Evolutionary conservation across 2,888 invertebrate species (phyloP).

Genomic region (Papilio gigon): DNA sequence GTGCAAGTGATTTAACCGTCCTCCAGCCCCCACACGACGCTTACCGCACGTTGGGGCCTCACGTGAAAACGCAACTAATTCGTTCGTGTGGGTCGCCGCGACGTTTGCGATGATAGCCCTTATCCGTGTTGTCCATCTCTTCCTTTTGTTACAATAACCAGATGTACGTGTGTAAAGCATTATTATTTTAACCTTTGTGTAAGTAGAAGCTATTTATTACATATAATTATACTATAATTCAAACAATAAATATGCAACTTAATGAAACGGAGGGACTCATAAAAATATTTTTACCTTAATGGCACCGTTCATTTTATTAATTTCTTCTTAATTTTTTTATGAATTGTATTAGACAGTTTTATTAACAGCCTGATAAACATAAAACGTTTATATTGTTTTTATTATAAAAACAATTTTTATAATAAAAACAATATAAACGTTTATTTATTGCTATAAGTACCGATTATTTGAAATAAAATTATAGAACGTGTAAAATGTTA

Average conservation of each 20-base stretch:
- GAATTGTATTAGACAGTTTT: not conserved
- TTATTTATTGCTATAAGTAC: not conserved
- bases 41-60: conserved; percentile 53
- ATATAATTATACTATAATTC: not conserved
- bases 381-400: not conserved
- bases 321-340: not conserved
- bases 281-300: not conserved
- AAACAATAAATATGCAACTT: not conserved
- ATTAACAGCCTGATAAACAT: not conserved
- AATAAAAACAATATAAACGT: not conserved
- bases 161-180: conserved; percentile 64
- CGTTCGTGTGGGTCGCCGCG: conserved; percentile 73
- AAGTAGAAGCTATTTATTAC: not conserved
- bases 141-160: conserved; percentile 45
- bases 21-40: conserved; percentile 20
- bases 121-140: conserved; percentile 73
- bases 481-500: not conserved
- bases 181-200: not conserved
- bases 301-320: not conserved
- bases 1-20: conserved; percentile 26
- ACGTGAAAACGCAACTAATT: conserved; percentile 78
- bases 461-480: not conserved
- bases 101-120: conserved; percentile 77
- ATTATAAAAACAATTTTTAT: not conserved
- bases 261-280: not conserved